Percentiles rank a stretch among this genome's conserved stretches.
phyloP scores from a whole-genome alignment of 2,113 vertebrate genomes.

The Callorhinus ursinus region DNA sequence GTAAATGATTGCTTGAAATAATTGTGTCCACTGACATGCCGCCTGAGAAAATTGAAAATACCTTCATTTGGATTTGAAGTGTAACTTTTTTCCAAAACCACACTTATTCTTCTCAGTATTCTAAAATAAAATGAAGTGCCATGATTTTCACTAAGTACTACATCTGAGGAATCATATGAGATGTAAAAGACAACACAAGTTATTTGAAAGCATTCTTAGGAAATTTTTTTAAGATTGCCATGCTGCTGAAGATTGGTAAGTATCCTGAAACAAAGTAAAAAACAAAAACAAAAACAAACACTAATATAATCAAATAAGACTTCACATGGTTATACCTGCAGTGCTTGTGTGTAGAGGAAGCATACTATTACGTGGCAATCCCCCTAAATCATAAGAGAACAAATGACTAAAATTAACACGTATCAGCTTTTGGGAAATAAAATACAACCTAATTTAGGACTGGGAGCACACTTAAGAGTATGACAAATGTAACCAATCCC shows the following conservation, averaged over 20 bases:
- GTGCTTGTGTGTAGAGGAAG: background rate
- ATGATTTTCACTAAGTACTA: background rate
- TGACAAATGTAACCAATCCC: background rate
- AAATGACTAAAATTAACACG: background rate
- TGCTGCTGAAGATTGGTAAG: background rate
- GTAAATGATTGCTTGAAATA: background rate
- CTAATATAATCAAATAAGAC: background rate
- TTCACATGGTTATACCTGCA: background rate
- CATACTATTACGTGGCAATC: background rate
- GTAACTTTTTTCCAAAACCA: background rate
- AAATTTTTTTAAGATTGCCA: background rate
- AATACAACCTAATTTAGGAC: background rate
- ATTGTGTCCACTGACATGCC: background rate
- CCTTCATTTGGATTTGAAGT: background rate
- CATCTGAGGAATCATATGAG: background rate
- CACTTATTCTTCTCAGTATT: background rate
- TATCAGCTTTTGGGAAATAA: background rate
- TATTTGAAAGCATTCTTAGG: background rate
- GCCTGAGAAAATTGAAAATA: background rate
- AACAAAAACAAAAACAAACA: background rate
- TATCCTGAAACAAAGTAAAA: background rate
- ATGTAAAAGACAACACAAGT: background rate
- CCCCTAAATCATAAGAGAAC: background rate
- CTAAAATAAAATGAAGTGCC: background rate
- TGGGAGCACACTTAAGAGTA: background rate